phyloP scores from a whole-genome alignment of 2,888 invertebrate species.

The Caenorhabditis drosophilae region DNA sequence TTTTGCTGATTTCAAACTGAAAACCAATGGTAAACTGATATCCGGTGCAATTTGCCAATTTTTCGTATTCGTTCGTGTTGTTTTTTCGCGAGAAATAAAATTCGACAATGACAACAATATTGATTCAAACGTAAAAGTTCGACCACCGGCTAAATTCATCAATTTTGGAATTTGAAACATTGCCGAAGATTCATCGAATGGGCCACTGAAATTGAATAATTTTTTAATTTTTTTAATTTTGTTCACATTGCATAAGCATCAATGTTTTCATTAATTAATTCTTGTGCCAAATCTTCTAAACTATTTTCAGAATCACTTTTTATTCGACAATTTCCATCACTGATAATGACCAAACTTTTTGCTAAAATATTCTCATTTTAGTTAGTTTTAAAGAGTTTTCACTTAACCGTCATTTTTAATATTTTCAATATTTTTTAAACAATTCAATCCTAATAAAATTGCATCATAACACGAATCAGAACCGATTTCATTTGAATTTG shows the following conservation, averaged over 20 bases:
- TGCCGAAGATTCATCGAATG: slow-evolving; percentile 9
- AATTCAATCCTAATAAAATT: not conserved
- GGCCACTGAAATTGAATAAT: slow-evolving; percentile 6
- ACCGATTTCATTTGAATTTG: not conserved
- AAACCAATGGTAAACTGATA: slow-evolving; percentile 26
- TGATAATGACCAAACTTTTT: not conserved
- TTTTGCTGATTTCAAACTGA: slow-evolving; percentile 28
- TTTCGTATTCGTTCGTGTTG: not conserved
- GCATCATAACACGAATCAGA: not conserved
- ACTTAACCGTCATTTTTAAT: not conserved
- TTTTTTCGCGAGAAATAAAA: slow-evolving; percentile 1
- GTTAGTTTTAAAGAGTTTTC: not conserved
- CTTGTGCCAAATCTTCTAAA: too few relatives aligned
- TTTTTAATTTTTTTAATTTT: not conserved
- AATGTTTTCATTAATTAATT: too few relatives aligned
- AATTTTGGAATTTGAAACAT: slow-evolving; percentile 6
- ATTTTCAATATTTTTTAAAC: slow-evolving; percentile 3
- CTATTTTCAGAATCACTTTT: too few relatives aligned
- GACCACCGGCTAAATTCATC: slow-evolving; percentile 5
- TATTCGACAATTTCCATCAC: not conserved
- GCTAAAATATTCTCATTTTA: not conserved
- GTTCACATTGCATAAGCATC: not conserved
- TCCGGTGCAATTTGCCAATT: slow-evolving; percentile 23
- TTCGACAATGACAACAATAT: not conserved
- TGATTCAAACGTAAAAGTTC: slow-evolving; percentile 11